Evolutionary conservation across 2,797 vertebrate genomes (phyloP), one percentile per base, ranked within the genome.

Genomic region (Paratrypauchen microcephalus): DNA sequence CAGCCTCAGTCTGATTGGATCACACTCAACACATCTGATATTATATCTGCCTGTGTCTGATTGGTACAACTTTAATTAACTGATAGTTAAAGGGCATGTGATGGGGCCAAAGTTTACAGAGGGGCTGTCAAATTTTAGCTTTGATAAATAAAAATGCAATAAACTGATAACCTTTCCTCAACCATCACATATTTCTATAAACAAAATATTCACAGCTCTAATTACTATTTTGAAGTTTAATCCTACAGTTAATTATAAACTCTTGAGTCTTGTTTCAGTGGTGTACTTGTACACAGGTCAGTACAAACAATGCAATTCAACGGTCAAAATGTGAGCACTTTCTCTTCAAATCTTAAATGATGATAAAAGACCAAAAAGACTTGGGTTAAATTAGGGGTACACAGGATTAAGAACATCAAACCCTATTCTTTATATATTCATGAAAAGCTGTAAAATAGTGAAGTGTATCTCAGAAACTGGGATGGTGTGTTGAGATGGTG

Each of bases 11-110:
- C 75, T 77, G 88, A 90, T 90, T 88, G 86, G 89, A 90, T 90
- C 88, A 21, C 75, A 67, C 74, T 18, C 60, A 73, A 83, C 82
- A 82, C 57, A 90, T 90, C 87, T 89, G 84, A 90, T 87, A 82
- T 84, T 73, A 76, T 79, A 89, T 86, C 80, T 73, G 24, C 39
- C 73, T 70, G 52, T 63, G 68, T 84, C 82, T 85, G 86, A 89
- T 90, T 90, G 89, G 89, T 87, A 79, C 83, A 24, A 70, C 79
- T 91, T 86, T 90, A 90, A 91, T 89, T 89, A 90, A 89, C 87
- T 88, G 87, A 89, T 91, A 89, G 79, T 75, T 82, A 3, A 18
- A 57, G 69, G 39, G 78, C 32, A 11, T 73, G 71, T 62, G 71
- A 89, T 88, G 88, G 84, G 85, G 71, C 75, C 65, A 23, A 89